Percentiles rank a stretch among this genome's conserved stretches.
Conservation (phyloP, 2,113 vertebrate species). For the Esox niger region DNA sequence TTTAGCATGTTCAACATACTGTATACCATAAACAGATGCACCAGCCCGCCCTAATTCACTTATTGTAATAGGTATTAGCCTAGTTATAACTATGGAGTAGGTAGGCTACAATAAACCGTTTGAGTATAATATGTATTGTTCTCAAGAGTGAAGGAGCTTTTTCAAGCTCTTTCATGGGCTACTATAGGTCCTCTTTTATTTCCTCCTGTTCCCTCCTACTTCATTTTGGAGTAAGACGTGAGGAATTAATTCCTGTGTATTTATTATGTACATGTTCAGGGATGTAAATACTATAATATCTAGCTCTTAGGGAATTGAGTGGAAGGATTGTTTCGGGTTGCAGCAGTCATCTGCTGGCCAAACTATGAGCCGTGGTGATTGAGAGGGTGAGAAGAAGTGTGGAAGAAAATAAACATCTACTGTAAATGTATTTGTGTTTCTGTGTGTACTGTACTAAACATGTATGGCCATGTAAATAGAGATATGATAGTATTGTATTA, state of each 20-base stretch:
- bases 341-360: constrained; percentile 68
- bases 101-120: constrained; percentile 43
- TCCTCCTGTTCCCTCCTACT: constrained; percentile 54
- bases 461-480: constrained; percentile 68
- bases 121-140: constrained; percentile 29
- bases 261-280: constrained; percentile 69
- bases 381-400: constrained; percentile 42
- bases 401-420: constrained; percentile 45
- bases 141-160: constrained; percentile 15
- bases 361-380: constrained; percentile 58
- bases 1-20: constrained; percentile 41
- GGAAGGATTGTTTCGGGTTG: constrained; percentile 36
- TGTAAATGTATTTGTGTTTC: constrained; percentile 66
- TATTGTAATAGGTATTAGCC: constrained; percentile 47
- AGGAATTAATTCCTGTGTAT: constrained; percentile 53
- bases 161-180: constrained; percentile 40
- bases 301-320: constrained; percentile 47
- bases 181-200: constrained; percentile 15
- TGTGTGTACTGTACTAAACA: constrained; percentile 66
- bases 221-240: constrained; percentile 46
- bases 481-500: constrained; percentile 69
- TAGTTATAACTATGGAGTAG: constrained; percentile 36
- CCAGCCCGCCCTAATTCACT: constrained; percentile 49
- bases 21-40: constrained; percentile 24
- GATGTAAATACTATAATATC: constrained; percentile 67